These are phyloP conservation scores for Chanos chanos DNA, from an alignment of 2,797 vertebrate species.

Conservation along the genomic window DNA sequence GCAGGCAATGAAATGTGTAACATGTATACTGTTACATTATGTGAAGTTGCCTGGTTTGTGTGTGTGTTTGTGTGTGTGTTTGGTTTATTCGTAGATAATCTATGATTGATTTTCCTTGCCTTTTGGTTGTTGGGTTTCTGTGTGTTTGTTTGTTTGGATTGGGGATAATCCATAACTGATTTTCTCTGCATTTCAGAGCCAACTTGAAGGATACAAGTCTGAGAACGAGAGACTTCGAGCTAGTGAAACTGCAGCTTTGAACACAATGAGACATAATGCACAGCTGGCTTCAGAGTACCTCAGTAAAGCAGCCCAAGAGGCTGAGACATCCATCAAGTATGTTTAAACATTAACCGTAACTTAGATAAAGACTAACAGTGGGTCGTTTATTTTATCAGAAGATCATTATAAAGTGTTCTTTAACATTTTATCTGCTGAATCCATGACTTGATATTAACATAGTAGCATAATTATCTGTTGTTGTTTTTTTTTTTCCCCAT, in stretches of 20 bases:
- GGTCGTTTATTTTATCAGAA: not conserved
- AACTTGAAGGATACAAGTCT: slow-evolving; percentile 61
- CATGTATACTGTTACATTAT: too few species aligned
- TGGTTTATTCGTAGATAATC: too few species aligned
- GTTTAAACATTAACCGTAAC: slow-evolving; percentile 6
- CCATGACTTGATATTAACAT: not conserved
- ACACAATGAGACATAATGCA: slow-evolving; percentile 74
- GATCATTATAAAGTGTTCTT: not conserved
- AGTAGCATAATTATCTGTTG: not conserved
- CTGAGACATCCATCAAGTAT: slow-evolving; percentile 78
- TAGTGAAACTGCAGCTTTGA: slow-evolving; percentile 67
- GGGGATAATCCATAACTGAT: not conserved
- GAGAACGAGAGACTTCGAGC: slow-evolving; percentile 72
- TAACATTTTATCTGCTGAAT: not conserved
- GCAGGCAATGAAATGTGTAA: too few species aligned
- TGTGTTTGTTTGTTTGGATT: not conserved
- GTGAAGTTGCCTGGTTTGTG: too few species aligned
- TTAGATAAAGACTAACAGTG: not conserved
- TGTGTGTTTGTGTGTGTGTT: too few species aligned
- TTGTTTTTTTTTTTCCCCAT: slow-evolving; percentile 14
- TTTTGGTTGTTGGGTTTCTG: too few species aligned
- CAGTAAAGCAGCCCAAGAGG: slow-evolving; percentile 65
- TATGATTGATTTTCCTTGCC: too few species aligned
- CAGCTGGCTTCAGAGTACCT: slow-evolving; percentile 80
- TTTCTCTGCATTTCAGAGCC: slow-evolving; percentile 50